Evolutionary conservation across 2,888 invertebrate species (phyloP).

Genomic region (Nephrotoma appendiculata): DNA sequence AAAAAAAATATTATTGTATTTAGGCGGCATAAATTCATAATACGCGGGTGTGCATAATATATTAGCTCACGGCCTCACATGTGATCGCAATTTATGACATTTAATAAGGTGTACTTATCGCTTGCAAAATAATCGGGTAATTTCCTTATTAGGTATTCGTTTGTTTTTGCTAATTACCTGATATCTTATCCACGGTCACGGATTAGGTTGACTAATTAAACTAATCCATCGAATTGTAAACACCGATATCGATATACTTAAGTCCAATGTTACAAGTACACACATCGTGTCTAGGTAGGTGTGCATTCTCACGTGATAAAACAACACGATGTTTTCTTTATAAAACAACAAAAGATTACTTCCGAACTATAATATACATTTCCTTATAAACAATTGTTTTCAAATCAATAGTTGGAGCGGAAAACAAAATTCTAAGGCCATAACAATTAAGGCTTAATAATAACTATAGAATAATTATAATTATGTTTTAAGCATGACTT

Average conservation of each 20-base stretch:
- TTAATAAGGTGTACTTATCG: not conserved
- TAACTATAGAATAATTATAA: not conserved
- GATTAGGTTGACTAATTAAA: not conserved
- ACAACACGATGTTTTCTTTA: not conserved
- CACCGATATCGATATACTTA: not conserved
- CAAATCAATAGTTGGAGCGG: not conserved
- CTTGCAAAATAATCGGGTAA: not conserved
- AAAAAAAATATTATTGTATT: constrained; percentile 5
- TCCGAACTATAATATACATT: not conserved
- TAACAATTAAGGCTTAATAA: not conserved
- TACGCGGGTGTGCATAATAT: not conserved
- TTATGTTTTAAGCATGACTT: not conserved
- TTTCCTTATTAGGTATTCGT: not conserved
- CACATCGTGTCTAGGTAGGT: not conserved
- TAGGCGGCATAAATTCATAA: not conserved
- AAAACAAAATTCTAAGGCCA: not conserved
- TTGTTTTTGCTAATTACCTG: not conserved
- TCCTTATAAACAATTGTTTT: not conserved
- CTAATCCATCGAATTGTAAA: not conserved
- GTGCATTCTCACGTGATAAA: not conserved
- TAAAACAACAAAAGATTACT: not conserved
- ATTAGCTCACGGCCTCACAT: not conserved
- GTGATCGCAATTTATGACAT: not conserved
- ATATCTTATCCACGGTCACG: not conserved
- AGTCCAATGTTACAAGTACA: not conserved